Conservation (phyloP, 1,140 invertebrate species). For the Adoxophyes honmai region DNA sequence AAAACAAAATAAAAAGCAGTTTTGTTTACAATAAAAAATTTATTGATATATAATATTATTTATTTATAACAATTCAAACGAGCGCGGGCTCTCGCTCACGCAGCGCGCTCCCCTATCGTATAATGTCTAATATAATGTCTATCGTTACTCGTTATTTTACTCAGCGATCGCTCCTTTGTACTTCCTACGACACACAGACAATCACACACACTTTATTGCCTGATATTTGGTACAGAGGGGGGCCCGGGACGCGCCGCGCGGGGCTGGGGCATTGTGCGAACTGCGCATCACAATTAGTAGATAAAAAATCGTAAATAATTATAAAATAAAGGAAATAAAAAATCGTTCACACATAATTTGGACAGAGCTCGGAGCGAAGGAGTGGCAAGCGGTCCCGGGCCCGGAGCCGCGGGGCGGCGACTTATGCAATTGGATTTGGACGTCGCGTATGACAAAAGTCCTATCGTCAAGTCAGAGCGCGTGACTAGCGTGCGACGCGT, state of each 20-base stretch:
- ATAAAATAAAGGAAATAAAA: neutral
- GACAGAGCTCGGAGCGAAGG: neutral
- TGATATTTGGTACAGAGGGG: conserved; percentile 36
- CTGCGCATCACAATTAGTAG: conserved; percentile 1
- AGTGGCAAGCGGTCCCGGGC: too few species aligned
- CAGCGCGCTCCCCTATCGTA: conserved; percentile 23
- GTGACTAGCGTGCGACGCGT: neutral
- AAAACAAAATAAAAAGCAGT: conserved; percentile 31
- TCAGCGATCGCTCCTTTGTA: conserved; percentile 42
- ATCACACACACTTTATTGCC: conserved; percentile 35
- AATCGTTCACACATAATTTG: conserved; percentile 11
- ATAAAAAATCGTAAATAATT: neutral
- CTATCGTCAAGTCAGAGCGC: neutral
- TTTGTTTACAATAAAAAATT: conserved; percentile 68
- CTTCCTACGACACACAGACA: conserved; percentile 48
- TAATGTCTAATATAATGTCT: neutral
- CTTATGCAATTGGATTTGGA: neutral
- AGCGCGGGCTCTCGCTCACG: conserved; percentile 27
- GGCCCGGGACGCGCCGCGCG: neutral
- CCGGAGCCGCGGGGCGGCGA: neutral
- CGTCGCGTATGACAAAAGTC: neutral
- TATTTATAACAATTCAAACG: conserved; percentile 64
- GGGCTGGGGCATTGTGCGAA: conserved; percentile 19
- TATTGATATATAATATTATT: conserved; percentile 74
- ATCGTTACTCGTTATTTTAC: conserved; percentile 18